These are phyloP conservation scores for Uria lomvia DNA, from an alignment of 2,113 vertebrate species.

Conservation along the genomic window DNA sequence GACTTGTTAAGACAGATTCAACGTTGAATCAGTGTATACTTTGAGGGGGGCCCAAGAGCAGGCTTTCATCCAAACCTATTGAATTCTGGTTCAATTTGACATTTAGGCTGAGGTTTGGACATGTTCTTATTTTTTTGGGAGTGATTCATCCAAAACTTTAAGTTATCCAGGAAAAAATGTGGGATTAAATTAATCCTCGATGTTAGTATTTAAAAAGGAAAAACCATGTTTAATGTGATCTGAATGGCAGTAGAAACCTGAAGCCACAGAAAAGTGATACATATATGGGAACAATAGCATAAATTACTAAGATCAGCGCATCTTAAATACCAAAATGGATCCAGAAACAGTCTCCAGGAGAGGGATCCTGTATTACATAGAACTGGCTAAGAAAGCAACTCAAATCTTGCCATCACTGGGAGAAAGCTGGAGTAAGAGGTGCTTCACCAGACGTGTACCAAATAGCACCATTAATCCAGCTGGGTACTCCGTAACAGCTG, in stretches of 20 bases:
- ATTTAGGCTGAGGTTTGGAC: slow-evolving; percentile 52
- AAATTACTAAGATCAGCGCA: neutral
- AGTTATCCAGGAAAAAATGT: slow-evolving; percentile 58
- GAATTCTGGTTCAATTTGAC: slow-evolving; percentile 36
- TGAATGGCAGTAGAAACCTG: slow-evolving; percentile 37
- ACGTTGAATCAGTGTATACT: neutral
- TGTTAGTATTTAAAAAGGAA: slow-evolving; percentile 47
- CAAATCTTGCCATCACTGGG: neutral
- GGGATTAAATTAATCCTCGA: slow-evolving; percentile 64
- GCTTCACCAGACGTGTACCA: neutral
- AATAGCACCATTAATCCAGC: neutral
- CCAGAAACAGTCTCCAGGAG: neutral
- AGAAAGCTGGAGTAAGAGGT: neutral
- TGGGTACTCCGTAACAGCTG: neutral
- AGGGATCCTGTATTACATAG: neutral
- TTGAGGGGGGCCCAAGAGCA: slow-evolving; percentile 15
- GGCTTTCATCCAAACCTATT: slow-evolving; percentile 56
- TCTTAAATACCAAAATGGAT: neutral
- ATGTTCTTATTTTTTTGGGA: slow-evolving; percentile 32
- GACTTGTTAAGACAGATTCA: slow-evolving; percentile 34
- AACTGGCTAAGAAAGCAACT: neutral
- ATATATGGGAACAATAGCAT: neutral
- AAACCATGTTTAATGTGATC: slow-evolving; percentile 26
- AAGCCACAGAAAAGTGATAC: slow-evolving; percentile 37
- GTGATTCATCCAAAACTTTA: slow-evolving; percentile 52